Percentiles rank a stretch among this genome's conserved stretches.
These are phyloP conservation scores for Lasioglossum vierecki DNA, from an alignment of 2,888 invertebrate genomes.

Conservation along the genomic window DNA sequence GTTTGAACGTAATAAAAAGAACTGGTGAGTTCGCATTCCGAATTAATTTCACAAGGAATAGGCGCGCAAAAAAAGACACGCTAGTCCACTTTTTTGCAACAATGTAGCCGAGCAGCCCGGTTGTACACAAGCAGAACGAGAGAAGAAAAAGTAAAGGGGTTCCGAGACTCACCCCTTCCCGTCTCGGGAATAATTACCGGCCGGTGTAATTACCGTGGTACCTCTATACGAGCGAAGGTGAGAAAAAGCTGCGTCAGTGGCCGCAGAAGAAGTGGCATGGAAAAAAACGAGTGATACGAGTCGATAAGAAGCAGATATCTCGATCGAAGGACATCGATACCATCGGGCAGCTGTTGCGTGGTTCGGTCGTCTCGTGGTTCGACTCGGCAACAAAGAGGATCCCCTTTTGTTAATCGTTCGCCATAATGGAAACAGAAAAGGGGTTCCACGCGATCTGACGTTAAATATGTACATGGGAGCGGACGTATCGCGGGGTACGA, in stretches of 20 bases:
- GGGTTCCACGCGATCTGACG: constrained; percentile 67
- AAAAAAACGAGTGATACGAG: not conserved
- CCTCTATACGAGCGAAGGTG: not conserved
- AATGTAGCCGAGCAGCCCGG: not conserved
- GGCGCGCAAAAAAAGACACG: not conserved
- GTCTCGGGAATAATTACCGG: not conserved
- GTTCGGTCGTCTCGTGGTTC: constrained; percentile 67
- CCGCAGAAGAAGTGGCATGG: not conserved
- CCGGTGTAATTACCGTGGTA: not conserved
- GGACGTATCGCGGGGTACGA: constrained; percentile 42
- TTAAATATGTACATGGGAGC: constrained; percentile 61
- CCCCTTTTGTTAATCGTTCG: constrained; percentile 66
- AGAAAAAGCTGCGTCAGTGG: constrained; percentile 11
- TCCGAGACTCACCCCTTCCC: not conserved
- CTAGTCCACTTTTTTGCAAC: not conserved
- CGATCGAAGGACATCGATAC: constrained; percentile 70
- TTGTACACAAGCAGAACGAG: not conserved
- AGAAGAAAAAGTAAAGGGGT: not conserved
- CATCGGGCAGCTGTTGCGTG: constrained; percentile 77
- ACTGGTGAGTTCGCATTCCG: not conserved
- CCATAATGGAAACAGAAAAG: constrained; percentile 64
- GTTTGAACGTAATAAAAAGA: not conserved
- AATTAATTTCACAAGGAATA: not conserved
- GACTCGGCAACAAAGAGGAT: constrained; percentile 73
- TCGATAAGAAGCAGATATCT: constrained; percentile 48